Percentiles rank a stretch among this genome's conserved stretches.
Evolutionary conservation across 2,888 invertebrate species (phyloP).

Genomic region (Sesamia inferens): DNA sequence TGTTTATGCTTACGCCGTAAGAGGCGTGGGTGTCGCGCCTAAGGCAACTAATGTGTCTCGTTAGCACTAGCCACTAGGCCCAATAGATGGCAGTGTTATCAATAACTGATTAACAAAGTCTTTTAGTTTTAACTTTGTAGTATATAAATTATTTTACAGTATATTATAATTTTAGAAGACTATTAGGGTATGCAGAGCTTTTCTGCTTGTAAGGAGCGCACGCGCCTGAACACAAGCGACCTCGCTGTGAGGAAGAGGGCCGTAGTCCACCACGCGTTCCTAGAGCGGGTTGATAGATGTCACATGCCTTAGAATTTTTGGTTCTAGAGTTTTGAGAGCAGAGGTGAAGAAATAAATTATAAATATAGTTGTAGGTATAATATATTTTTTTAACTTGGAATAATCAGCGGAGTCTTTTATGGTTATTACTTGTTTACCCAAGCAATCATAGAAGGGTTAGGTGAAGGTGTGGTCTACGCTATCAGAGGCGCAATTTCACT

Average conservation of each 20-base stretch:
- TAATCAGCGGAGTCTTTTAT: neutral
- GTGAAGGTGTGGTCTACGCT: conserved; percentile 2
- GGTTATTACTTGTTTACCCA: neutral
- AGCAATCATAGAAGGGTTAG: conserved; percentile 6
- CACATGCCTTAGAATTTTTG: neutral
- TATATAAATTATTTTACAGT: too few relatives aligned
- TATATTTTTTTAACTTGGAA: neutral
- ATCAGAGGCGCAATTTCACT: conserved; percentile 67
- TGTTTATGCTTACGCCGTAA: too few relatives aligned
- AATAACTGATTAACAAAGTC: too few relatives aligned
- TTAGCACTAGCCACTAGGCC: too few relatives aligned
- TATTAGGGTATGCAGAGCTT: too few relatives aligned
- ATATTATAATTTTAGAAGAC: too few relatives aligned
- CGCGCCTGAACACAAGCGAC: too few relatives aligned
- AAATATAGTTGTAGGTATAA: neutral
- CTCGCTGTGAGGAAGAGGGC: neutral
- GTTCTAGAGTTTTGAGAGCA: neutral
- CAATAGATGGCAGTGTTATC: too few relatives aligned
- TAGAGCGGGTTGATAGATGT: neutral
- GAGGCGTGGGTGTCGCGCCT: too few relatives aligned
- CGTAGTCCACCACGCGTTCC: neutral
- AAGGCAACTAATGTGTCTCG: too few relatives aligned
- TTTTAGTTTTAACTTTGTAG: too few relatives aligned
- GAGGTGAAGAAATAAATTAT: neutral
- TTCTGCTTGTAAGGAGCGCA: too few relatives aligned